Evolutionary conservation across 2,888 invertebrate species (phyloP).

Genomic region (Fragum sueziense): DNA sequence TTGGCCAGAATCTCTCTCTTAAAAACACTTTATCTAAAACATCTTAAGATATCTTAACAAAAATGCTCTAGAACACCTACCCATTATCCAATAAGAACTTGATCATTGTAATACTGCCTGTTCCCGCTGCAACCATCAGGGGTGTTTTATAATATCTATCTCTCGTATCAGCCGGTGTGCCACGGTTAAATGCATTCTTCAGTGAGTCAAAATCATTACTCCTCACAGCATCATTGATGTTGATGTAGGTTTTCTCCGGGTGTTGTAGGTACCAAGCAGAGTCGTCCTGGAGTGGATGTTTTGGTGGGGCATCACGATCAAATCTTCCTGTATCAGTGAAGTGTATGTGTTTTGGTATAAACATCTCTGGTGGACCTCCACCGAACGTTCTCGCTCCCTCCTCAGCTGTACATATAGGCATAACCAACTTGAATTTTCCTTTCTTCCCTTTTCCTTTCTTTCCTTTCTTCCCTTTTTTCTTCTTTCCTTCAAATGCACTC

Average conservation of each 20-base stretch:
- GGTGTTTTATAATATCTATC: conserved; percentile 83
- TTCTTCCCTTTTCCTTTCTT: conserved; percentile 78
- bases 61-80: no score
- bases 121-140: conserved; percentile 80
- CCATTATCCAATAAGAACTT: conserved; percentile 80
- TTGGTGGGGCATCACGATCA: conserved; percentile 80
- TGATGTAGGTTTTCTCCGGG: conserved; percentile 79
- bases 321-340: conserved; percentile 81
- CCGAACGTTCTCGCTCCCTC: conserved; percentile 78
- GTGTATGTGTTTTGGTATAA: conserved; percentile 78
- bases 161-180: conserved; percentile 78
- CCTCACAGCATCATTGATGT: conserved; percentile 81
- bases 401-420: conserved; percentile 80
- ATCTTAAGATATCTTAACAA: no score
- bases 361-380: conserved; percentile 80
- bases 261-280: conserved; percentile 82
- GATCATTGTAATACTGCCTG: conserved; percentile 79
- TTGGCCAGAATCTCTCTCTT: no score
- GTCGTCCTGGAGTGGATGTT: conserved; percentile 81
- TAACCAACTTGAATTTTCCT: conserved; percentile 81
- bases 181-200: conserved; percentile 76
- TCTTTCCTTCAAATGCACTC: conserved; percentile 81
- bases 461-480: conserved; percentile 81
- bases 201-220: conserved; percentile 80
- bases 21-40: no score